Evolutionary conservation across 1,140 invertebrate species (phyloP), one percentile per base, ranked within the genome.

Genomic region (Bombus consobrinus): DNA sequence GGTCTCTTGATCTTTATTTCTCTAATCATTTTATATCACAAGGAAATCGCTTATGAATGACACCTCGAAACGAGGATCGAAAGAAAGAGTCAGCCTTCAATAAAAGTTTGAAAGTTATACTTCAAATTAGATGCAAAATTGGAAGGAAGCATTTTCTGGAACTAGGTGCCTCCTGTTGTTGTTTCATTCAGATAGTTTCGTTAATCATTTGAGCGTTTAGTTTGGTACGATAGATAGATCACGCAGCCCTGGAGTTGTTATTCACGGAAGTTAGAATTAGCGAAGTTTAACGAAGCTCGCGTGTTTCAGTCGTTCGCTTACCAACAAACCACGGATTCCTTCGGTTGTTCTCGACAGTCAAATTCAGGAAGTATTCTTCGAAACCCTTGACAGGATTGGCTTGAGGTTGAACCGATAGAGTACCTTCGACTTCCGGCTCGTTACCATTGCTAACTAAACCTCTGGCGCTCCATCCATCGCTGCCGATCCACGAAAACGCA

Each of bases 291-390:
- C 71, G 41, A 74, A 32, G 69, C 71, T 81, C 43, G 41, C 71
- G 78, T 85, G 84, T 75, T 59, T 32, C n/a, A 39, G 78, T 59
- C 62, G 32, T 64, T 73, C 72, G 95, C 97, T 96, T 95, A 98
- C 98, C 98, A 37, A 98, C 96, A 95, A 99, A 99, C 98, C 98
- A 99, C 0, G 98, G 98, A 96, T 99, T 99, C 66, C 98, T 96
- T 88, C 96, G 96, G 94, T 99, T 99, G 93, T 97, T 98, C 90
- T 98, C 97, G 10, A 98, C 97, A 37, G 97, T 98, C 8, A 99
- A 96, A 74, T 96, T 96, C 34, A 98, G 96, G 94, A 99, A 99
- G 94, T 99, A 99, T 86, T 98, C 97, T 89, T 98, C 97, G 93
- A 99, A 99, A 2, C 98, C 98, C 34, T 94, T 95, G 2, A 99